Percentiles rank a stretch among this genome's conserved stretches.
Conservation (phyloP, 2,888 invertebrate species). For the Drosophila birchii region DNA sequence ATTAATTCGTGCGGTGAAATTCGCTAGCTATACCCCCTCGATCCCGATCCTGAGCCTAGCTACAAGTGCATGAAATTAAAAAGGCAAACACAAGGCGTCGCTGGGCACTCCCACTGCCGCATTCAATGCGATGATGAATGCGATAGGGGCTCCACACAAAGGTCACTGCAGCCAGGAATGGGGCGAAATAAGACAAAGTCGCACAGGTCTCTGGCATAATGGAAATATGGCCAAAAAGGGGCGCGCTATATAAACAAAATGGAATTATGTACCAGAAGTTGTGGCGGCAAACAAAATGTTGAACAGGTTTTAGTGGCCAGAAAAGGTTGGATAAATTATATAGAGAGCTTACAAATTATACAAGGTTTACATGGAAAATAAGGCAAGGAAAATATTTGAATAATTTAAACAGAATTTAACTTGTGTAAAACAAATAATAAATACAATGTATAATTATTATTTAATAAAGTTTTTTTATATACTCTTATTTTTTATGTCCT, state of each 20-base stretch:
- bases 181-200: slow-evolving; percentile 58
- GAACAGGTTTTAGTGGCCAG: neutral
- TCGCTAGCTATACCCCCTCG: slow-evolving; percentile 23
- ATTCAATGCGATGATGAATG: slow-evolving; percentile 55
- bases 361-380: neutral
- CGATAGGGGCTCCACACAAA: slow-evolving; percentile 63
- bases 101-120: slow-evolving; percentile 66
- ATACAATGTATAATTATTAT: neutral
- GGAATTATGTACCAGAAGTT: slow-evolving; percentile 34
- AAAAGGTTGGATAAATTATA: neutral
- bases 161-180: slow-evolving; percentile 58
- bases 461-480: too few species aligned
- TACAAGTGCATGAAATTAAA: slow-evolving; percentile 53
- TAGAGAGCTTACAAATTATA: neutral
- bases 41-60: neutral
- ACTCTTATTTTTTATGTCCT: neutral
- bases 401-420: neutral
- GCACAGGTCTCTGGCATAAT: slow-evolving; percentile 62
- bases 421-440: neutral
- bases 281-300: slow-evolving; percentile 3
- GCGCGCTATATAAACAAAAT: slow-evolving; percentile 31
- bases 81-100: slow-evolving; percentile 74
- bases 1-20: slow-evolving; percentile 64
- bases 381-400: too few species aligned
- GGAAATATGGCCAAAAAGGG: slow-evolving; percentile 48